Evolutionary conservation across 37 sponge, comb jelly and placozoan genomes (phyloP).

Genomic region (Agelas oroides): DNA sequence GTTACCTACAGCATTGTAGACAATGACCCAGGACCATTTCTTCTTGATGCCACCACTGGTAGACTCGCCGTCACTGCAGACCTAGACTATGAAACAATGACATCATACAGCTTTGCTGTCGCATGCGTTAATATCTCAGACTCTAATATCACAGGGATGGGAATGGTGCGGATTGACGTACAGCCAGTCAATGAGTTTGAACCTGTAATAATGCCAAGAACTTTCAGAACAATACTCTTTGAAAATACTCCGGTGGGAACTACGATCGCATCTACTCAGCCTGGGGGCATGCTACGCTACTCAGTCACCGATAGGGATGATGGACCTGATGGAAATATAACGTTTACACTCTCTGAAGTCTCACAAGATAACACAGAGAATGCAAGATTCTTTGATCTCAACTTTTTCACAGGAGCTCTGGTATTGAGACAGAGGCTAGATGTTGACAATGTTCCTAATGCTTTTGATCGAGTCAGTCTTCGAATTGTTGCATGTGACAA

Average conservation of each 20-base stretch:
- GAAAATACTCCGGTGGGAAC: slow-evolving; percentile 2
- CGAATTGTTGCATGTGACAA: neutral
- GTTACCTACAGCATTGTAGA: neutral
- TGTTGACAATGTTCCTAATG: neutral
- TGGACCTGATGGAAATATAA: slow-evolving; percentile 16
- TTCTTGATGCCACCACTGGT: slow-evolving; percentile 33
- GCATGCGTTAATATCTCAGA: neutral
- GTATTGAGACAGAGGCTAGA: neutral
- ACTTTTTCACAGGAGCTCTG: neutral
- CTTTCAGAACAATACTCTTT: neutral
- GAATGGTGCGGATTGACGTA: slow-evolving; percentile 18
- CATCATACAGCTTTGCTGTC: slow-evolving; percentile 33
- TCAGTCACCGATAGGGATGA: slow-evolving; percentile 2
- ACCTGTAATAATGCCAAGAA: neutral
- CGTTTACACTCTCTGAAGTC: neutral
- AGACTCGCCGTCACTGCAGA: slow-evolving; percentile 18
- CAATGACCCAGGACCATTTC: slow-evolving; percentile 29
- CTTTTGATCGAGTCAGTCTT: too few species aligned
- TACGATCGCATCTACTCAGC: neutral
- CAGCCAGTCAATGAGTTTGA: slow-evolving; percentile 40
- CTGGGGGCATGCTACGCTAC: neutral
- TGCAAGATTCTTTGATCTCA: too few species aligned
- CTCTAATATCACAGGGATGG: neutral
- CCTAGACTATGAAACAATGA: slow-evolving; percentile 58
- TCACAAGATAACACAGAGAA: neutral